Evolutionary conservation across 1,140 invertebrate genomes (phyloP), one percentile per base, ranked within the genome.

Genomic region (Apocrypta bakeri): DNA sequence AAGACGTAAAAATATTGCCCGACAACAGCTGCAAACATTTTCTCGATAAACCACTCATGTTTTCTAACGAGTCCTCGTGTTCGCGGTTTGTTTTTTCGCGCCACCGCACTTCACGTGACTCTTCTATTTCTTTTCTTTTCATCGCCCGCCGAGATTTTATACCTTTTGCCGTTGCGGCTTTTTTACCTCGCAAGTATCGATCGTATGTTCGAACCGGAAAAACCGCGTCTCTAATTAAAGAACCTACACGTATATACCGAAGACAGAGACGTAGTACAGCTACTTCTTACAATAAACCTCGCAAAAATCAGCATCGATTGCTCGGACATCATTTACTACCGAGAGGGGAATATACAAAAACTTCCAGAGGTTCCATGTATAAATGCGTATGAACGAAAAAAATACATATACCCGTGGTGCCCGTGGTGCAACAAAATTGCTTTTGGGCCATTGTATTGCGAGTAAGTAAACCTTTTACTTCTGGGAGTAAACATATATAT

Each of bases 171-270:
- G 42, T 56, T 56, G 48, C 17, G 12, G 42, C 17, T 56, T 56
- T 17, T 61, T 61, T 17, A 1, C 2, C 48, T 2, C 48, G 48
- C 17, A 17, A 2, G 33, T 9, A 61, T 31, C 48, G 29, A 33
- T 75, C n/a, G n/a, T n/a, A n/a, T n/a, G n/a, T n/a, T n/a, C 48
- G 27, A 63, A 63, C 25, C 27, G 24, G 21, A 11, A 17, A 21
- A 61, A 63, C 61, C 48, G 73, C 27, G 7, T 75, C 27, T 75
- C 17, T 56, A 75, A 75, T 75, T 75, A 75, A 75, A 75, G 27
- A 63, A 29, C 12, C 21, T 6, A 11, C 2, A 24, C 14, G 17
- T 48, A 48, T 48, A 48, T 17, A 48, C 14, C 8, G 42, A n/a
- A n/a, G 2, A 17, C 42, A 42, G 14, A 2, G 8, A 4, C 14